A percentile compares a stretch with the other conserved stretches of the same genome.
Conservation (phyloP, 2,113 vertebrate genomes). For the Bombycilla garrulus region DNA sequence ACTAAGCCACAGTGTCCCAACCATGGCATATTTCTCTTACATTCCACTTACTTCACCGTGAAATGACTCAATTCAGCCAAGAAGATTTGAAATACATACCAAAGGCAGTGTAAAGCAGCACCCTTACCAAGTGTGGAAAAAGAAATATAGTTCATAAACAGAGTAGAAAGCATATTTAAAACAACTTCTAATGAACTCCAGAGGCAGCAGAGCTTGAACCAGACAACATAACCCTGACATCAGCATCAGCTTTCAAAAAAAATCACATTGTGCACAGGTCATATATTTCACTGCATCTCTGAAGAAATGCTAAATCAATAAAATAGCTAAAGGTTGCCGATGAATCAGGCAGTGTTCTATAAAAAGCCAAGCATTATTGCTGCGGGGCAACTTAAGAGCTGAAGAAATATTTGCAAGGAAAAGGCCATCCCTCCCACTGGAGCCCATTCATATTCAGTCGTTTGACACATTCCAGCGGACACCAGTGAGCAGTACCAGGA, state of each 20-base stretch:
- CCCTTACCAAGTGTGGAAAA: not conserved
- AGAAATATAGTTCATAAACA: conserved; percentile 3
- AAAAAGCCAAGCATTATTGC: conserved; percentile 51
- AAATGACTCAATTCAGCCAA: conserved; percentile 55
- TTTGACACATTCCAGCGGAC: not conserved
- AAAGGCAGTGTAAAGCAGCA: not conserved
- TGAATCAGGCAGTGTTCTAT: conserved; percentile 56
- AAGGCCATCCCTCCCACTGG: conserved; percentile 15
- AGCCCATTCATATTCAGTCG: not conserved
- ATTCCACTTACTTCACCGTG: conserved; percentile 25
- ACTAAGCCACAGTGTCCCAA: not conserved
- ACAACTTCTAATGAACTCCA: conserved; percentile 17
- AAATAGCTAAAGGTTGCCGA: conserved; percentile 65
- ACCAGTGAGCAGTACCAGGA: not conserved
- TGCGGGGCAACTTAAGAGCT: conserved; percentile 36
- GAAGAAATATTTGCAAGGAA: conserved; percentile 64
- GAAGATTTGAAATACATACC: not conserved
- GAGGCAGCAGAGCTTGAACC: conserved; percentile 5
- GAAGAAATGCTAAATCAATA: conserved; percentile 75
- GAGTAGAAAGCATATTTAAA: conserved; percentile 42
- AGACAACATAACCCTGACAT: conserved; percentile 10
- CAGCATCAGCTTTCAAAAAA: conserved; percentile 37
- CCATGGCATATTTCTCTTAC: not conserved
- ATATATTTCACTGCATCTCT: conserved; percentile 52
- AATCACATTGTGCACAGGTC: conserved; percentile 15